A percentile compares a stretch with the other conserved stretches of the same genome.
Evolutionary conservation across 1,140 invertebrate genomes (phyloP).

Genomic region (Oncopodura yosiiana): DNA sequence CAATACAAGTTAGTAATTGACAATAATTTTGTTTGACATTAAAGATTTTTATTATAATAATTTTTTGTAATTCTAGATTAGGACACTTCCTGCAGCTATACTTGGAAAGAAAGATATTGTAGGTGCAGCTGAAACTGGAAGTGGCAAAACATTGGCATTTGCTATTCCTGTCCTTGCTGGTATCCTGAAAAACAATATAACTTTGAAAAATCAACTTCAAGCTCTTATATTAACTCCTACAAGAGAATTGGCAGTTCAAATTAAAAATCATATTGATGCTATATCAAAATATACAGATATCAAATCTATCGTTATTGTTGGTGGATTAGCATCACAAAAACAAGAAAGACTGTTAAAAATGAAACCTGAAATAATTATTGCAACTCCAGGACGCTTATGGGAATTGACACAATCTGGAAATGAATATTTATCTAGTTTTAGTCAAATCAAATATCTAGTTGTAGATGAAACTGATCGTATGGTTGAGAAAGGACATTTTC

Average conservation of each 20-base stretch:
- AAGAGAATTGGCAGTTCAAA: slow-evolving; percentile 87
- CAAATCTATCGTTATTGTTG: slow-evolving; percentile 68
- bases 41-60: slow-evolving; percentile 4
- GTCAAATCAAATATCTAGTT: slow-evolving; percentile 67
- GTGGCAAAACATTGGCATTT: slow-evolving; percentile 95
- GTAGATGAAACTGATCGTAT: slow-evolving; percentile 99
- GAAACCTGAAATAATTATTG: slow-evolving; percentile 85
- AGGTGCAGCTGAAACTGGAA: slow-evolving; percentile 93
- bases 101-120: slow-evolving; percentile 76
- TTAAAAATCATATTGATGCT: slow-evolving; percentile 70
- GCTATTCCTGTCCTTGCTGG: slow-evolving; percentile 81
- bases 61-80: slow-evolving; percentile 43
- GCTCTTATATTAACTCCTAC: slow-evolving; percentile 88
- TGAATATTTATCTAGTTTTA: slow-evolving; percentile 58
- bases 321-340: slow-evolving; percentile 81
- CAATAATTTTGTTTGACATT: slow-evolving; percentile 1
- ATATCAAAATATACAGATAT: slow-evolving; percentile 71
- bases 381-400: slow-evolving; percentile 92
- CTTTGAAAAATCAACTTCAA: slow-evolving; percentile 40
- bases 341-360: slow-evolving; percentile 70
- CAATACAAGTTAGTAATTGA: slow-evolving; percentile 53
- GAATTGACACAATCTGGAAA: slow-evolving; percentile 74
- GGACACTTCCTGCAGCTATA: slow-evolving; percentile 73
- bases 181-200: slow-evolving; percentile 52
- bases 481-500: slow-evolving; percentile 93